A percentile compares a stretch with the other conserved stretches of the same genome.
These are phyloP conservation scores for Apomyelois bistriatella DNA, from an alignment of 2,888 invertebrate genomes.

Conservation along the genomic window DNA sequence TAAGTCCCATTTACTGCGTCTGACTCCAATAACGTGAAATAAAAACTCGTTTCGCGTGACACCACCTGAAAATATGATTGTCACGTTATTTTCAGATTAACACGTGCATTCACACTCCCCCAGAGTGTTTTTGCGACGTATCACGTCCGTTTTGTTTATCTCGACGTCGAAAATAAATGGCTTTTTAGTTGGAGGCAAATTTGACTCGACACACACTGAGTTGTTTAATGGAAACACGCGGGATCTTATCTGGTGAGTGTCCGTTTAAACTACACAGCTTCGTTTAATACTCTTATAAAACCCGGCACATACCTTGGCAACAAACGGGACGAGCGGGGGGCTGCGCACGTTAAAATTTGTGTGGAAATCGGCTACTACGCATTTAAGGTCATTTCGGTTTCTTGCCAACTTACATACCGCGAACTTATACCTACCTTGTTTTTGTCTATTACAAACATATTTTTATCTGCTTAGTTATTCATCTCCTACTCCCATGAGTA, in stretches of 20 bases:
- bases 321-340: too few relatives aligned
- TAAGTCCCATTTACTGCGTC: not conserved
- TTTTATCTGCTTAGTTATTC: too few relatives aligned
- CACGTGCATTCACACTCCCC: slow-evolving; percentile 20
- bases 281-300: too few relatives aligned
- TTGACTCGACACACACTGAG: slow-evolving; percentile 29
- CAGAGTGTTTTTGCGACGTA: slow-evolving; percentile 19
- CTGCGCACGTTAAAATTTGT: too few relatives aligned
- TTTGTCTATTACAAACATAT: too few relatives aligned
- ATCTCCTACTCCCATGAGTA: too few relatives aligned
- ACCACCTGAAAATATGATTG: slow-evolving; percentile 5
- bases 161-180: slow-evolving; percentile 37
- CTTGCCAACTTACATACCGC: too few relatives aligned
- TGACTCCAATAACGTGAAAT: not conserved
- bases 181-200: slow-evolving; percentile 45
- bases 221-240: slow-evolving; percentile 5
- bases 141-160: slow-evolving; percentile 31
- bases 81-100: slow-evolving; percentile 19
- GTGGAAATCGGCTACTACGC: too few relatives aligned
- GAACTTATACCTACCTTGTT: too few relatives aligned
- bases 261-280: not conserved
- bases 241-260: not conserved
- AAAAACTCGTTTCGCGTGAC: not conserved
- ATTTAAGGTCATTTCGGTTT: too few relatives aligned
- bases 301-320: too few relatives aligned